phyloP scores from a whole-genome alignment of 2,888 invertebrate genomes.

The Dasysyrphus albostriatus region DNA sequence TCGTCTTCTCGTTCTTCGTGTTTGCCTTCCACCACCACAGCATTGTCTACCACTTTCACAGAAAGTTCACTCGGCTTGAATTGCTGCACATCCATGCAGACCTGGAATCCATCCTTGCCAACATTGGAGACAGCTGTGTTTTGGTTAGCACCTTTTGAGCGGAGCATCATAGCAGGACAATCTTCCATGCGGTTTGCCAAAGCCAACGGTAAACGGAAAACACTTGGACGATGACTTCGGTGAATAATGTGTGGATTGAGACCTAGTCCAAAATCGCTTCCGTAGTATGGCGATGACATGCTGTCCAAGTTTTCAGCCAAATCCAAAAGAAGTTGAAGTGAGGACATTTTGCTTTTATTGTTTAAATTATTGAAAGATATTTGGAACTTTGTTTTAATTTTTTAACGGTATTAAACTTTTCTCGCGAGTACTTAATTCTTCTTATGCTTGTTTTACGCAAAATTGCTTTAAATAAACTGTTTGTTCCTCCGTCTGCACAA shows the following conservation, averaged over 20 bases:
- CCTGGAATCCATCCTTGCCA: no score
- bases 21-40: no score
- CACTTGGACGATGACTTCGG: conserved; percentile 1
- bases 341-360: conserved; percentile 78
- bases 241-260: conserved; percentile 78
- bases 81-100: no score
- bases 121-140: conserved; percentile 41
- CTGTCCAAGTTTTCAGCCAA: conserved; percentile 79
- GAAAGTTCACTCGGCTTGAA: no score
- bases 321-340: conserved; percentile 81
- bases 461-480: conserved; percentile 12
- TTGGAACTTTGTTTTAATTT: neutral
- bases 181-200: conserved; percentile 24
- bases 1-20: no score
- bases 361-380: neutral
- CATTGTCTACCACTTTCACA: no score
- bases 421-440: neutral
- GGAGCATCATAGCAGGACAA: conserved; percentile 16
- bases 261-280: conserved; percentile 78
- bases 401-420: neutral
- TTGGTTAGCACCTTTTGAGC: neutral
- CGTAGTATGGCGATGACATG: conserved; percentile 79
- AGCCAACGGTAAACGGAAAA: conserved; percentile 23
- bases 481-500: neutral
- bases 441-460: neutral